A percentile compares a stretch with the other conserved stretches of the same genome.
Conservation (phyloP, 2,797 vertebrate species). For the Spea hammondii region DNA sequence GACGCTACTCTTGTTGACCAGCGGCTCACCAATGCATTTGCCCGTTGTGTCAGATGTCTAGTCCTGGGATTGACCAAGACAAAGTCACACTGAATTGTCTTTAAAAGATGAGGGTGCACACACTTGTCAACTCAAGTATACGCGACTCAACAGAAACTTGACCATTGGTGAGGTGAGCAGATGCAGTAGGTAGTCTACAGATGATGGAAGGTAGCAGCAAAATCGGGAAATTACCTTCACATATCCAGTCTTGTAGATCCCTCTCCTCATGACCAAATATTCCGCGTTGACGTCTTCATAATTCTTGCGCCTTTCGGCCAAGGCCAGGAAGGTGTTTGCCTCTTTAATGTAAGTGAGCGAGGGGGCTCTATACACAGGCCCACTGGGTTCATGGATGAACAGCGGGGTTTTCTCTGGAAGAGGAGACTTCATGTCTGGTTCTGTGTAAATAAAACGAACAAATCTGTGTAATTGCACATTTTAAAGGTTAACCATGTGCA, state of each 20-base stretch:
- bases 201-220: no score
- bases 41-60: no score
- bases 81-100: no score
- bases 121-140: no score
- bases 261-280: conserved; percentile 74
- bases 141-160: no score
- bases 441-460: not conserved
- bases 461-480: not conserved
- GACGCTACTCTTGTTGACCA: no score
- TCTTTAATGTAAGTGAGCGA: conserved; percentile 74
- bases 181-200: no score
- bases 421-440: conserved; percentile 27
- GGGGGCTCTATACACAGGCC: conserved; percentile 76
- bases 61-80: no score
- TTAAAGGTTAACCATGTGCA: no score
- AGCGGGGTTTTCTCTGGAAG: conserved; percentile 66
- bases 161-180: no score
- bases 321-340: conserved; percentile 70
- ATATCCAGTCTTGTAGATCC: conserved; percentile 53
- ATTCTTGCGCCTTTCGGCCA: conserved; percentile 74
- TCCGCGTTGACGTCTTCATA: conserved; percentile 66
- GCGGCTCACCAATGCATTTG: no score
- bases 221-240: conserved; percentile 26
- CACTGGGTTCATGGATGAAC: conserved; percentile 66
- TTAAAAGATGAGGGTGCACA: no score